Conservation (phyloP, 2,888 invertebrate species). For the Terebella lapidaria region DNA sequence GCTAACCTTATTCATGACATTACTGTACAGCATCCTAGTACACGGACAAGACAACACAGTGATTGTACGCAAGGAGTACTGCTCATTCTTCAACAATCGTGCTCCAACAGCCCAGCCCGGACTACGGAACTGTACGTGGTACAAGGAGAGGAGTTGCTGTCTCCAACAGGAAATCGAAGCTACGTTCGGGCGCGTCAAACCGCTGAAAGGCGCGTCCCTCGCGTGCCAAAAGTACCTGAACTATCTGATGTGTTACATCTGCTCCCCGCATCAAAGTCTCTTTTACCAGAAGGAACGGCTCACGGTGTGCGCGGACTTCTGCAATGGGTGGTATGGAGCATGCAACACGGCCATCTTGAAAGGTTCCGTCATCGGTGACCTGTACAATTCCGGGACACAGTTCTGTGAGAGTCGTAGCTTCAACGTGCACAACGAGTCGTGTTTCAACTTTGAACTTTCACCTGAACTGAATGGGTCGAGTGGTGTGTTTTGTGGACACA, state of each 20-base stretch:
- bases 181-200: conserved; percentile 51
- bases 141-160: conserved; percentile 50
- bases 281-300: conserved; percentile 48
- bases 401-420: conserved; percentile 50
- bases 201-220: conserved; percentile 48
- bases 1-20: too few species aligned
- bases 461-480: too few species aligned
- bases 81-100: conserved; percentile 53
- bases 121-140: conserved; percentile 54
- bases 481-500: too few species aligned
- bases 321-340: conserved; percentile 47
- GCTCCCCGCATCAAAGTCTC: conserved; percentile 49
- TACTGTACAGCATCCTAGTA: not conserved
- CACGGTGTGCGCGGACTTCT: conserved; percentile 51
- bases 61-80: conserved; percentile 23
- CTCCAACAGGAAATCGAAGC: conserved; percentile 52
- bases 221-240: conserved; percentile 51
- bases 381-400: conserved; percentile 45
- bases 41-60: not conserved
- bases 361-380: conserved; percentile 44
- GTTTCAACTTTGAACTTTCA: conserved; percentile 38
- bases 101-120: conserved; percentile 48
- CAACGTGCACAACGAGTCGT: conserved; percentile 36
- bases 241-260: conserved; percentile 54
- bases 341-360: conserved; percentile 50